Evolutionary conservation across 1,140 invertebrate genomes (phyloP).

Genomic region (Drosophila varians): DNA sequence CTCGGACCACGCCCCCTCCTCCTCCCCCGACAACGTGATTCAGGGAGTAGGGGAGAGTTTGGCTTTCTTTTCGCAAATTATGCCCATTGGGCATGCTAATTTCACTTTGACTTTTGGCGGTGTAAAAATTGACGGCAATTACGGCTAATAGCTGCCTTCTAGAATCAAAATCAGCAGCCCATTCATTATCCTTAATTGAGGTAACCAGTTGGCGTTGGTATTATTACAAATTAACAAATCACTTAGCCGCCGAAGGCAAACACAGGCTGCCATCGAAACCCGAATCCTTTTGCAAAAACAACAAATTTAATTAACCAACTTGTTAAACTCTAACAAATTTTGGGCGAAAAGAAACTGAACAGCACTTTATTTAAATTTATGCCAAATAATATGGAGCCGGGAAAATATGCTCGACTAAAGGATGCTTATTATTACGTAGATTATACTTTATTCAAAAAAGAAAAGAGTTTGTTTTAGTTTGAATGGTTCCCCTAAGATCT

Average conservation of each 20-base stretch:
- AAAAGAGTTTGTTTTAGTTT: background rate
- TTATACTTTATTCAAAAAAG: background rate
- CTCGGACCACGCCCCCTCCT: constrained; percentile 39
- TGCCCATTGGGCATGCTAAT: constrained; percentile 76
- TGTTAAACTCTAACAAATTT: constrained; percentile 68
- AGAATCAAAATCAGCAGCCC: constrained; percentile 51
- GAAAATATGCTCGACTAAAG: background rate
- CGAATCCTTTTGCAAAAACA: constrained; percentile 40
- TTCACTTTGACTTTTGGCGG: constrained; percentile 60
- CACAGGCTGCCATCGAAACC: constrained; percentile 1
- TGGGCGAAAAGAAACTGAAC: constrained; percentile 39
- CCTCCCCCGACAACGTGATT: too few species aligned
- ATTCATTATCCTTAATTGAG: constrained; percentile 75
- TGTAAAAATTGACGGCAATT: constrained; percentile 74
- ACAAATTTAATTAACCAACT: constrained; percentile 75
- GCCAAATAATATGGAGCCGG: constrained; percentile 3
- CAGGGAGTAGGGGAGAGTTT: constrained; percentile 3
- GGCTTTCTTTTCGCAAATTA: constrained; percentile 57
- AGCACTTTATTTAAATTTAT: constrained; percentile 58
- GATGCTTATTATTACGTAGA: background rate
- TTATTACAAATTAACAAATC: constrained; percentile 81
- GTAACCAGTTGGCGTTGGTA: constrained; percentile 47
- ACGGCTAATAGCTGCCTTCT: constrained; percentile 68
- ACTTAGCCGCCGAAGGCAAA: constrained; percentile 44
- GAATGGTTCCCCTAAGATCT: background rate